Evolutionary conservation across 2,113 vertebrate genomes (phyloP).

Genomic region (Saccopteryx bilineata): DNA sequence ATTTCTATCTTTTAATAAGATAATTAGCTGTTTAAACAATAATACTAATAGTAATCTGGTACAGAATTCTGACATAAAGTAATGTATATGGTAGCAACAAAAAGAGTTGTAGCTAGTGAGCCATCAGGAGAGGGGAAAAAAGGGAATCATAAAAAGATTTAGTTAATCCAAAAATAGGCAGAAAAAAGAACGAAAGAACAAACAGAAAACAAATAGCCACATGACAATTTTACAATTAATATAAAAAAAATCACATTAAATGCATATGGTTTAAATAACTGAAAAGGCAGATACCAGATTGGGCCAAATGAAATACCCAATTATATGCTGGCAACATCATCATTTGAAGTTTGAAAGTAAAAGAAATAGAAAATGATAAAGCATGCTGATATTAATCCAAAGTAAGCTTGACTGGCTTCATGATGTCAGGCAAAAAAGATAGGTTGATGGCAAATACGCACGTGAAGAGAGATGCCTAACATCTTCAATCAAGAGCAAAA

Average conservation of each 20-base stretch:
- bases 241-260: background rate
- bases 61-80: background rate
- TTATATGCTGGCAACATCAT: background rate
- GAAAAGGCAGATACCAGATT: background rate
- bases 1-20: background rate
- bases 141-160: background rate
- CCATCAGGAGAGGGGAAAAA: background rate
- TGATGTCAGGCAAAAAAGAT: background rate
- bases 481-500: background rate
- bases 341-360: background rate
- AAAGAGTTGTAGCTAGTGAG: background rate
- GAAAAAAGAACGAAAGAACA: background rate
- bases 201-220: background rate
- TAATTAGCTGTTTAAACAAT: background rate
- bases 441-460: too few species aligned
- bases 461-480: background rate
- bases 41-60: background rate
- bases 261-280: background rate
- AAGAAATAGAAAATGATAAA: background rate
- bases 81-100: background rate
- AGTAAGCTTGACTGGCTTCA: background rate
- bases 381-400: background rate
- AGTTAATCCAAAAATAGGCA: background rate
- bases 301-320: background rate
- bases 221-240: background rate